Percentiles rank a stretch among this genome's conserved stretches.
Conservation (phyloP, 2,888 invertebrate species). For the Troglohyphantes excavatus region DNA sequence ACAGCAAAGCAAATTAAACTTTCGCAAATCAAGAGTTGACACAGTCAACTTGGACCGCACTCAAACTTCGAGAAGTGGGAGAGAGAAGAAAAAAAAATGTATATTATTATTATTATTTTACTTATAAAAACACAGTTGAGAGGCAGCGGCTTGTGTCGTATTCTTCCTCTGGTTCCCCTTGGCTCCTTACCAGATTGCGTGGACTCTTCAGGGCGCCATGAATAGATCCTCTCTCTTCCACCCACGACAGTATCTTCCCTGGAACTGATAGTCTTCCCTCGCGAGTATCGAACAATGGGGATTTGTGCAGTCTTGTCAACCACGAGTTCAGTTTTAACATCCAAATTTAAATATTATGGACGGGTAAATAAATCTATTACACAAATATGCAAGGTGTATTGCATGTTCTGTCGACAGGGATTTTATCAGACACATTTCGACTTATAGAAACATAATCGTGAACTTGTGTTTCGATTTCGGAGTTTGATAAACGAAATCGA, state of each 20-base stretch:
- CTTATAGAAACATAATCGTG: too few species aligned
- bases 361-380: too few species aligned
- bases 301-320: background rate
- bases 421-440: too few species aligned
- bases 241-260: background rate
- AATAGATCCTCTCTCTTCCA: background rate
- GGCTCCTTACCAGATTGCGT: background rate
- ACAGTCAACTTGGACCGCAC: slow-evolving; percentile 1
- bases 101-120: slow-evolving; percentile 25
- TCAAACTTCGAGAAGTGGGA: background rate
- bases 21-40: background rate
- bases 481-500: too few species aligned
- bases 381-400: too few species aligned
- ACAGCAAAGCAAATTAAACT: too few species aligned
- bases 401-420: too few species aligned
- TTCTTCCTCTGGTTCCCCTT: slow-evolving; percentile 29
- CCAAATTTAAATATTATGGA: too few species aligned
- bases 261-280: background rate
- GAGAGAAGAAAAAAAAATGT: background rate
- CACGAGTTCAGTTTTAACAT: too few species aligned
- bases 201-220: slow-evolving; percentile 12
- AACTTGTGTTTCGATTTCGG: too few species aligned
- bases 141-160: slow-evolving; percentile 26
- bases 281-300: slow-evolving; percentile 15
- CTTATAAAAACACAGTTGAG: slow-evolving; percentile 32